Percentiles rank a stretch among this genome's conserved stretches.
phyloP scores from a whole-genome alignment of 2,888 invertebrate species.

The Didymodactylos carnosus region DNA sequence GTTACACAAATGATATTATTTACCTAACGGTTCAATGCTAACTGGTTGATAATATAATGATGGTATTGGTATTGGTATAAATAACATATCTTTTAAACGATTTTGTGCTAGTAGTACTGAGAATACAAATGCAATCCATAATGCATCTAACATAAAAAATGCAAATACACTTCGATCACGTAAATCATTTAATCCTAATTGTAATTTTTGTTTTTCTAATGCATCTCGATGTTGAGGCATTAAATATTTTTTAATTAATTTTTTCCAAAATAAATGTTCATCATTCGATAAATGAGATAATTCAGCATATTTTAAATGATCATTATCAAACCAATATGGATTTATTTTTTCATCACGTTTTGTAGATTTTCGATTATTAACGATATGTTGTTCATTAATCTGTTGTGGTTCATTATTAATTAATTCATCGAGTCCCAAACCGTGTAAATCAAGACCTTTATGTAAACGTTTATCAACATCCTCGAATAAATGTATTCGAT shows the following conservation, averaged over 20 bases:
- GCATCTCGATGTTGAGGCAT: slow-evolving; percentile 79
- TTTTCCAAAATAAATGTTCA: slow-evolving; percentile 79
- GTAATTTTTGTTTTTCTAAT: slow-evolving; percentile 34
- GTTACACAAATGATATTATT: too few species aligned
- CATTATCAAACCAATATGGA: slow-evolving; percentile 8
- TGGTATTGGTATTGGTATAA: slow-evolving; percentile 22
- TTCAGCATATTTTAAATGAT: slow-evolving; percentile 11
- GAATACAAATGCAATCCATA: slow-evolving; percentile 93
- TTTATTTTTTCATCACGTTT: neutral
- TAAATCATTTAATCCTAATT: slow-evolving; percentile 21
- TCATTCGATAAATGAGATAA: slow-evolving; percentile 38
- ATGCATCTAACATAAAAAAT: slow-evolving; percentile 94
- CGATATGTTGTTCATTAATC: neutral
- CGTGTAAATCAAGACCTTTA: slow-evolving; percentile 11
- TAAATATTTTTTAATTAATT: slow-evolving; percentile 75
- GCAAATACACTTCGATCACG: slow-evolving; percentile 24
- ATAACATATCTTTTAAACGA: slow-evolving; percentile 20
- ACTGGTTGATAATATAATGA: slow-evolving; percentile 18
- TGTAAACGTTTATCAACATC: slow-evolving; percentile 11
- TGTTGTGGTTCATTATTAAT: slow-evolving; percentile 1
- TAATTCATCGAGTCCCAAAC: slow-evolving; percentile 8
- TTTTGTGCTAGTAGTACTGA: slow-evolving; percentile 94
- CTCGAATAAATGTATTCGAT: slow-evolving; percentile 9
- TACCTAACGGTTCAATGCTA: slow-evolving; percentile 36
- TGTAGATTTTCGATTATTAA: too few species aligned